A percentile compares a stretch with the other conserved stretches of the same genome.
Conservation (phyloP, 2,113 vertebrate genomes). For the Anas platyrhynchos region DNA sequence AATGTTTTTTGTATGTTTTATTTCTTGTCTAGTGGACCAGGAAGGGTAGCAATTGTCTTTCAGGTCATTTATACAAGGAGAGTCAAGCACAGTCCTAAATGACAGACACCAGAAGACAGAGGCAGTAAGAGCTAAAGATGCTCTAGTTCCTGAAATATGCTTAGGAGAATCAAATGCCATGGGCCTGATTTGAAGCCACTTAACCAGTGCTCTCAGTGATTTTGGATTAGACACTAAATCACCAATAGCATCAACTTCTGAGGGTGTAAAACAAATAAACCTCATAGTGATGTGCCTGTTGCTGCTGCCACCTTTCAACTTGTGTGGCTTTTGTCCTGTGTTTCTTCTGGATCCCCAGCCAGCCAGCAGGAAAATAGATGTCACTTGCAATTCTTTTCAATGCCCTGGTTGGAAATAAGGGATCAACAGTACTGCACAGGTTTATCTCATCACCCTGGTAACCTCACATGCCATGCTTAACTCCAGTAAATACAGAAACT, state of each 20-base stretch:
- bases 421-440: not conserved
- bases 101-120: not conserved
- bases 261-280: not conserved
- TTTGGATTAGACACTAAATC: constrained; percentile 14
- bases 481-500: not conserved
- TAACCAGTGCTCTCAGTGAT: not conserved
- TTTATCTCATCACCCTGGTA: constrained; percentile 47
- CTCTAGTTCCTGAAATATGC: not conserved
- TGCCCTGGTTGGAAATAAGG: not conserved
- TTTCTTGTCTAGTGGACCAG: not conserved
- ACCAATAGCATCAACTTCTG: not conserved
- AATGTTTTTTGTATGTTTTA: not conserved
- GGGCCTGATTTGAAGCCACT: not conserved
- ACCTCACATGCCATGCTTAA: not conserved
- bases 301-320: not conserved
- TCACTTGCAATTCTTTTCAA: constrained; percentile 16
- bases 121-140: not conserved
- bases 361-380: constrained; percentile 17
- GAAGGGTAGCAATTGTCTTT: not conserved
- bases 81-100: not conserved
- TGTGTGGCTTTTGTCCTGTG: constrained; percentile 42
- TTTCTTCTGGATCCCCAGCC: not conserved
- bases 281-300: not conserved
- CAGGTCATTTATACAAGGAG: not conserved
- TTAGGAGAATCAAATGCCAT: not conserved